Percentiles rank a stretch among this genome's conserved stretches.
Evolutionary conservation across 1,140 invertebrate genomes (phyloP).

Genomic region (Intoshia linei): DNA sequence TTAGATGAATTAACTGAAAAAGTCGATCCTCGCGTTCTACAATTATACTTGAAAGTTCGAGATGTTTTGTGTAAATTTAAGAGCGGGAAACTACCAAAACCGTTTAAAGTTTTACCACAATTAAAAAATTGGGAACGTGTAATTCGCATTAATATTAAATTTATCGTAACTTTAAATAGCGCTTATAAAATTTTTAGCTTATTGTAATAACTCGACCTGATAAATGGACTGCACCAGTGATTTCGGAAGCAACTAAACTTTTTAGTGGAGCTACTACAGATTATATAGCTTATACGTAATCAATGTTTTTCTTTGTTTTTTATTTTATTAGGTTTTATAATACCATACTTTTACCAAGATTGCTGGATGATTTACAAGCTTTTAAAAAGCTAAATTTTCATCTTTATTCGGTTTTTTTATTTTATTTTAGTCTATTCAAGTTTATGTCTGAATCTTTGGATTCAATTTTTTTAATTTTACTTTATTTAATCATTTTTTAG

Average conservation of each 20-base stretch:
- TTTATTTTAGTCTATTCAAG: conserved; percentile 1
- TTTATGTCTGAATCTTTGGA: background rate
- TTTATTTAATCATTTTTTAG: conserved; percentile 11
- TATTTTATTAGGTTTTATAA: conserved; percentile 41
- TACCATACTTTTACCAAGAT: conserved; percentile 51
- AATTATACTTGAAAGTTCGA: conserved; percentile 45
- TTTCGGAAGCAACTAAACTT: conserved; percentile 67
- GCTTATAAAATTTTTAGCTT: conserved; percentile 3
- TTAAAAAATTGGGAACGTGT: conserved; percentile 65
- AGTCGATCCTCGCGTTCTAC: conserved; percentile 13
- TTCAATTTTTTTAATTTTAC: background rate
- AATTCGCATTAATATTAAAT: background rate
- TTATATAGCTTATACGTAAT: background rate
- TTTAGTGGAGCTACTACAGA: conserved; percentile 28
- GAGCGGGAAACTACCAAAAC: conserved; percentile 77
- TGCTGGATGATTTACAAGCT: conserved; percentile 69
- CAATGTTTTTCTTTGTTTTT: background rate
- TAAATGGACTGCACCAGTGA: conserved; percentile 46
- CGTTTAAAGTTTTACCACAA: conserved; percentile 74
- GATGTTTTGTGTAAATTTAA: conserved; percentile 54
- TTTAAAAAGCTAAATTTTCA: conserved; percentile 85
- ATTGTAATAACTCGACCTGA: conserved; percentile 25
- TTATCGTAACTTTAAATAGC: background rate
- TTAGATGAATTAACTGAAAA: conserved; percentile 6
- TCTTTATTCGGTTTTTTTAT: conserved; percentile 36